Conservation (phyloP, 1,140 invertebrate genomes). For the Aphelenchoides fujianensis region DNA sequence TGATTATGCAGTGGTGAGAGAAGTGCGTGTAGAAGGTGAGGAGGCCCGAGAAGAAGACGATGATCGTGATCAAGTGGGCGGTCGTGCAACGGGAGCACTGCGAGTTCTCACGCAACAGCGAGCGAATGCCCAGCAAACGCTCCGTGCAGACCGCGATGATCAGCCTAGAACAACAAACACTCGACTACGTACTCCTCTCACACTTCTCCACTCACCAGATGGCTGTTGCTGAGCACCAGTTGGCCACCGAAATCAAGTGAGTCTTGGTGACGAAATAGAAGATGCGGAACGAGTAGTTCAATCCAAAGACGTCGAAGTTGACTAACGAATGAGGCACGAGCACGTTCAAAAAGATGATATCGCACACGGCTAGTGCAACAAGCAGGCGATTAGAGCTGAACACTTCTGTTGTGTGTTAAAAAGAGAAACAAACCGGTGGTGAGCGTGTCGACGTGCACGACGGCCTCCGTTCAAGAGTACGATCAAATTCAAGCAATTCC, state of each 20-base stretch:
- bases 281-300: constrained; percentile 36
- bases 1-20: constrained; percentile 47
- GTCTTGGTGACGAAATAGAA: constrained; percentile 38
- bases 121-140: constrained; percentile 47
- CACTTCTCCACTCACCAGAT: constrained; percentile 54
- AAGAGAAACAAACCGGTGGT: constrained; percentile 6
- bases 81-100: constrained; percentile 43
- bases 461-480: constrained; percentile 33
- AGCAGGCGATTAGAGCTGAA: constrained; percentile 46
- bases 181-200: too few relatives aligned
- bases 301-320: constrained; percentile 45
- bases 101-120: constrained; percentile 26
- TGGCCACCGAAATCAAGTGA: constrained; percentile 48
- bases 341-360: constrained; percentile 45
- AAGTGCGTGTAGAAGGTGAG: constrained; percentile 53
- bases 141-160: constrained; percentile 54
- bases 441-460: constrained; percentile 17
- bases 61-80: constrained; percentile 29
- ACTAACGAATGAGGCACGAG: constrained; percentile 48
- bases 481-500: constrained; percentile 46
- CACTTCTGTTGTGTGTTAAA: background rate
- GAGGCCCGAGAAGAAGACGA: constrained; percentile 39
- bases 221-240: constrained; percentile 49
- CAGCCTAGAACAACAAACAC: too few relatives aligned
- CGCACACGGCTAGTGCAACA: constrained; percentile 47